phyloP scores from a whole-genome alignment of 2,888 invertebrate genomes.

The Acanthosoma haemorrhoidale region DNA sequence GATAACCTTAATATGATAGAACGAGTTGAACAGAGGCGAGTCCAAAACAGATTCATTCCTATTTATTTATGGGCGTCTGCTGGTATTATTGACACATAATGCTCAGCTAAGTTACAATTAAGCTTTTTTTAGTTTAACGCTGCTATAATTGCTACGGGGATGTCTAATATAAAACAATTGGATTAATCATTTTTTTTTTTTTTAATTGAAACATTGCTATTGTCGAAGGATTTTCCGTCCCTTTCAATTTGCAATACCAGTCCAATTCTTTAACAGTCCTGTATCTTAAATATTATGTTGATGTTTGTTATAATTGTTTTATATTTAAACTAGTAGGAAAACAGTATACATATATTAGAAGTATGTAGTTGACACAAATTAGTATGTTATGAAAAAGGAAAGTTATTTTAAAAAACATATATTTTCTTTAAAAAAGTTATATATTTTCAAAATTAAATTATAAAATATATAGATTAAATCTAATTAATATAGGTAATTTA shows the following conservation, averaged over 20 bases:
- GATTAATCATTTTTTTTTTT: not conserved
- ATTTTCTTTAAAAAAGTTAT: not conserved
- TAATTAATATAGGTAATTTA: too few relatives aligned
- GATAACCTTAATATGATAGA: constrained; percentile 23
- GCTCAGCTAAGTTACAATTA: not conserved
- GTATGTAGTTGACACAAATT: not conserved
- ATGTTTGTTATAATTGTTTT: too few relatives aligned
- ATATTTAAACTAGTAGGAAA: not conserved
- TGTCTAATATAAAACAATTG: too few relatives aligned
- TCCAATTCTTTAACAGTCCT: not conserved
- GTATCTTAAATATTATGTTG: too few relatives aligned
- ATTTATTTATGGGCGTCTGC: not conserved
- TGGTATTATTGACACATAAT: not conserved
- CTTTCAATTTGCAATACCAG: not conserved
- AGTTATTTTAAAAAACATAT: not conserved
- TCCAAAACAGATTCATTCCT: not conserved
- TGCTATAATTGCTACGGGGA: too few relatives aligned
- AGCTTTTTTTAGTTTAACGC: not conserved
- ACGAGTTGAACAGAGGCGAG: not conserved
- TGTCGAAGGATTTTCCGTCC: not conserved
- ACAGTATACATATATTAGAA: not conserved
- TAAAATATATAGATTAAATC: too few relatives aligned
- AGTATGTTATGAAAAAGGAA: not conserved
- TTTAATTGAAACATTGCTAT: too few relatives aligned
- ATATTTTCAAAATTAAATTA: constrained; percentile 1